Conservation (phyloP, 2,888 invertebrate genomes). For the Lutraria lutraria region DNA sequence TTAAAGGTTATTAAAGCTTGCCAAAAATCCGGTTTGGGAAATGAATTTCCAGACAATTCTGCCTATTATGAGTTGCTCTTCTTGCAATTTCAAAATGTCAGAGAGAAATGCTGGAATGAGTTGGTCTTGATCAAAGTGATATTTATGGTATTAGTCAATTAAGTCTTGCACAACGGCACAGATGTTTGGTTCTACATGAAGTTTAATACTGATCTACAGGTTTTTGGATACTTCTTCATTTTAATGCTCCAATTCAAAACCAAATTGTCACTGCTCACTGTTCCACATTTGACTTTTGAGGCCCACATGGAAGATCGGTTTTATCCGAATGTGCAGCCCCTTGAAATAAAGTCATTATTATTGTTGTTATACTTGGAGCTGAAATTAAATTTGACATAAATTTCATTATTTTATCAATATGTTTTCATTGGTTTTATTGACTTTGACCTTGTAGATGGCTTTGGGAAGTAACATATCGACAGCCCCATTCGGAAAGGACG, state of each 20-base stretch:
- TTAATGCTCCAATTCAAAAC: not conserved
- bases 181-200: not conserved
- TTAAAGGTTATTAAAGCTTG: constrained; percentile 44
- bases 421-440: too few species aligned
- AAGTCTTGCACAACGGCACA: not conserved
- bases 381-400: too few species aligned
- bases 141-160: constrained; percentile 23
- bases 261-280: too few species aligned
- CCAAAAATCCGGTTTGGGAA: constrained; percentile 45
- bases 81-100: constrained; percentile 23
- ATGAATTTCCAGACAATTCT: constrained; percentile 41
- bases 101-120: constrained; percentile 5
- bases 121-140: not conserved
- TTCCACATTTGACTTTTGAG: too few species aligned
- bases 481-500: too few species aligned
- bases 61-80: constrained; percentile 33
- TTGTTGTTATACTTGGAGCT: too few species aligned
- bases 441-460: too few species aligned
- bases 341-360: too few species aligned
- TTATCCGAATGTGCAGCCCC: too few species aligned
- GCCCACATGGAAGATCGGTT: too few species aligned
- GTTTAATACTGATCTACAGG: not conserved
- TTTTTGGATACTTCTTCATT: not conserved
- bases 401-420: too few species aligned
- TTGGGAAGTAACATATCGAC: too few species aligned